These are phyloP conservation scores for Reticulitermes speratus DNA, from an alignment of 1,140 invertebrate species.

Conservation along the genomic window DNA sequence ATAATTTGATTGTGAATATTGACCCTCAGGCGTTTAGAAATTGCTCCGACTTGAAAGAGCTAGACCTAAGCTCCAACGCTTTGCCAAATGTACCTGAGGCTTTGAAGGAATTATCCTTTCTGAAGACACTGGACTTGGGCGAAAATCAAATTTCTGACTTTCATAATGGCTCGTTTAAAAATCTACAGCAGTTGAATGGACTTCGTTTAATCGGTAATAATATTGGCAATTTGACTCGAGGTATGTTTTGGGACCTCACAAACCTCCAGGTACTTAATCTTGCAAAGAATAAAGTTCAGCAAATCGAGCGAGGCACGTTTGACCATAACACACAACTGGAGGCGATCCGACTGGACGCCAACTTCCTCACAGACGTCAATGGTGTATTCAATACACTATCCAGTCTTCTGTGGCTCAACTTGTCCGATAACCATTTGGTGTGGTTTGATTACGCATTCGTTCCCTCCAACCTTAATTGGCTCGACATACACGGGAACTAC, in stretches of 20 bases:
- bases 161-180: constrained; percentile 77
- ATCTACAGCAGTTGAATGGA: constrained; percentile 79
- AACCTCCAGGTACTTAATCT: constrained; percentile 82
- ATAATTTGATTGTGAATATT: constrained; percentile 77
- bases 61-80: constrained; percentile 85
- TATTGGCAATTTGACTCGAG: constrained; percentile 78
- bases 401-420: constrained; percentile 79
- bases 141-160: constrained; percentile 82
- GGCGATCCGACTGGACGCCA: constrained; percentile 82
- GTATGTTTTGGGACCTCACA: constrained; percentile 81
- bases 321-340: constrained; percentile 75
- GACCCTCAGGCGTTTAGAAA: constrained; percentile 85
- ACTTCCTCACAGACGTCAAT: constrained; percentile 82
- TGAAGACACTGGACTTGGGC: constrained; percentile 83
- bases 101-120: constrained; percentile 73
- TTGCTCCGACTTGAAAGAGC: constrained; percentile 84
- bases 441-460: constrained; percentile 91
- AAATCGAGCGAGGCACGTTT: constrained; percentile 78
- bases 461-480: constrained; percentile 82
- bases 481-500: constrained; percentile 85
- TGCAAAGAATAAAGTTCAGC: constrained; percentile 82
- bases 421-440: constrained; percentile 87
- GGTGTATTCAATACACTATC: constrained; percentile 79
- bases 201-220: constrained; percentile 83
- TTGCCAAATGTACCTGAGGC: constrained; percentile 78